Evolutionary conservation across 2,888 invertebrate species (phyloP).

Genomic region (Hecatera dysodea): DNA sequence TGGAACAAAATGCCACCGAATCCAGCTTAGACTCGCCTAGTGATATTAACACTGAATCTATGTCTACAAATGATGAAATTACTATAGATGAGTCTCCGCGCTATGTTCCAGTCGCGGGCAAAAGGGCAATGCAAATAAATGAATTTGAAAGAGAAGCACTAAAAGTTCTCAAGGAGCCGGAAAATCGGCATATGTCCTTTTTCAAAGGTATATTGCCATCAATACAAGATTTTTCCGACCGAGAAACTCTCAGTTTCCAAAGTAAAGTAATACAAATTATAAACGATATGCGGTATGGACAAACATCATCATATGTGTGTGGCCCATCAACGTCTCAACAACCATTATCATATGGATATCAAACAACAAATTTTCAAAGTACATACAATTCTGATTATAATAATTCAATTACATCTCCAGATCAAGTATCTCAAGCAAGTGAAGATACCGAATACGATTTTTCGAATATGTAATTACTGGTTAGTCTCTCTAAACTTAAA

Average conservation of each 20-base stretch:
- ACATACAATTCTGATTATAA: constrained; percentile 53
- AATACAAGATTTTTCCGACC: constrained; percentile 54
- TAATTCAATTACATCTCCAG: constrained; percentile 58
- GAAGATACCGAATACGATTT: constrained; percentile 53
- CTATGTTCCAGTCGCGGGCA: constrained; percentile 54
- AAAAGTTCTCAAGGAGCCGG: constrained; percentile 61
- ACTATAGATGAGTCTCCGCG: constrained; percentile 42
- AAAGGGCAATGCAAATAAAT: constrained; percentile 59
- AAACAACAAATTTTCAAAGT: constrained; percentile 60
- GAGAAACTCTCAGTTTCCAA: constrained; percentile 59
- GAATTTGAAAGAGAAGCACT: constrained; percentile 58
- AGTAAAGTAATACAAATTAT: constrained; percentile 65
- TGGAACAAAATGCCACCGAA: constrained; percentile 57
- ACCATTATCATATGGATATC: constrained; percentile 57
- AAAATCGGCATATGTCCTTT: constrained; percentile 56
- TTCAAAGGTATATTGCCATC: constrained; percentile 63
- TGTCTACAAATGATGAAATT: constrained; percentile 54
- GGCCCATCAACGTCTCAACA: constrained; percentile 56
- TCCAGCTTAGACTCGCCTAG: constrained; percentile 57
- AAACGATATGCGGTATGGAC: constrained; percentile 63
- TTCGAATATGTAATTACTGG: constrained; percentile 46
- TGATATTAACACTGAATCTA: constrained; percentile 51
- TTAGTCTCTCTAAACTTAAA: constrained; percentile 34
- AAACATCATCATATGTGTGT: constrained; percentile 53
- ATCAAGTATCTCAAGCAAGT: constrained; percentile 51